Evolutionary conservation across 2,888 invertebrate species (phyloP), one percentile per base, ranked within the genome.

Genomic region (Epistrophe grossulariae): DNA sequence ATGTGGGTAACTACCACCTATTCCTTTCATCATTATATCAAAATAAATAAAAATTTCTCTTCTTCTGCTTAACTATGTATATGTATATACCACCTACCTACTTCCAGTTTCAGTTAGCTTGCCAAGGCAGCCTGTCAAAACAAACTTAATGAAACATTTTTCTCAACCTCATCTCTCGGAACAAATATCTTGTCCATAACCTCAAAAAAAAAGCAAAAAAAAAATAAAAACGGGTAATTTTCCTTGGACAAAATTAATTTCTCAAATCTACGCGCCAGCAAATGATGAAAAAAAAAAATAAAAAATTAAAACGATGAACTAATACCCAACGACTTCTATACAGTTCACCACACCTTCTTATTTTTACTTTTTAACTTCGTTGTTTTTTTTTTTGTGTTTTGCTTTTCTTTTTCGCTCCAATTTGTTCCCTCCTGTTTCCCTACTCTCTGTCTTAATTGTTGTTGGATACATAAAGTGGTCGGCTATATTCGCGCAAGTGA

Each of bases 231-330:
- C 70, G 70, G 57, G 52, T 64, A 81, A 76, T 76, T 71, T 81
- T 70, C 55, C 62, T 60, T 62, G 55, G 55, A 55, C 52, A 45
- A 71, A 81, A 81, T 81, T 64, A 81, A 81, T 81, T 81, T 81
- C 76, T 81, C 62, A 76, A 81, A 81, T 70, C 62, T 70, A 76
- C 76, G 45, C 76, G 52, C 70, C n/a, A 57, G 59, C 40, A 66
- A 66, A 55, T 19, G 38, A 35, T 31, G 60, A 50, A 19, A 50
- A 62, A 60, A 59, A 62, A 74, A 60, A 31, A n/a, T 8, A 74
- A n/a, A 52, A 24, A 74, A 45, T 38, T 59, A 45, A 55, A 70
- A 52, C 68, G 68, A 52, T 70, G 68, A 70, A 70, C 55, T 70
- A 70, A 55, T 70, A 70, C 40, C 28, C 28, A 70, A 52, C 66